Evolutionary conservation across 2,797 vertebrate genomes (phyloP).

Genomic region (Euthynnus affinis): DNA sequence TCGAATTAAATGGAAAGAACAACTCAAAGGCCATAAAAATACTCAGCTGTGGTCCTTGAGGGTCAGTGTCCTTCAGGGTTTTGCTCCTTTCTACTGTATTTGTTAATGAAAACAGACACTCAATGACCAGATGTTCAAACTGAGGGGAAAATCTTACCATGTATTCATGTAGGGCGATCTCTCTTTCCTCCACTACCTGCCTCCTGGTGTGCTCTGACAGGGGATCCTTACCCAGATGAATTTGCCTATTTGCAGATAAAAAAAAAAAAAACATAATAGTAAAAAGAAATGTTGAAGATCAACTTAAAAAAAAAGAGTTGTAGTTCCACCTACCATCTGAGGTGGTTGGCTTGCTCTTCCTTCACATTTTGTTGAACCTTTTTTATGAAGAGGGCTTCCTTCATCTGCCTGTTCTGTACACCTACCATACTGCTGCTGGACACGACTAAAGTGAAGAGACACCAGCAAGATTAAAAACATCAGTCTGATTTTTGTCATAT

Average conservation of each 20-base stretch:
- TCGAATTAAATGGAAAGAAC: neutral
- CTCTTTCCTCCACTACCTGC: slow-evolving; percentile 84
- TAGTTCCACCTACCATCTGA: slow-evolving; percentile 83
- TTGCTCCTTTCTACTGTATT: neutral
- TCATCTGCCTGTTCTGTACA: slow-evolving; percentile 85
- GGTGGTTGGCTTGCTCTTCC: slow-evolving; percentile 85
- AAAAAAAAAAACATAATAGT: neutral
- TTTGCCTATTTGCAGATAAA: slow-evolving; percentile 82
- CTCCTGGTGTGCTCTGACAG: slow-evolving; percentile 79
- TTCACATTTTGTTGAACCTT: slow-evolving; percentile 84
- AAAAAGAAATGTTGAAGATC: neutral
- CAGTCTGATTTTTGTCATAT: neutral
- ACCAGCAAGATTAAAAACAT: neutral
- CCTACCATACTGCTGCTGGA: slow-evolving; percentile 67
- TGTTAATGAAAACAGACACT: neutral
- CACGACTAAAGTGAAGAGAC: slow-evolving; percentile 70
- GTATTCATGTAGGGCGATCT: slow-evolving; percentile 78
- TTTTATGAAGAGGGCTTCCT: slow-evolving; percentile 89
- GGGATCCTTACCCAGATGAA: slow-evolving; percentile 87
- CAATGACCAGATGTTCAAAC: neutral
- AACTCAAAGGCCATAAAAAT: neutral
- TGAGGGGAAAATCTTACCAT: slow-evolving; percentile 80
- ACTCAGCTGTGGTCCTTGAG: neutral
- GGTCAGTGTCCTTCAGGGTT: neutral
- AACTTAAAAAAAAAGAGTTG: neutral